Conservation (phyloP, 2,888 invertebrate genomes). For the Ectemnius continuus region DNA sequence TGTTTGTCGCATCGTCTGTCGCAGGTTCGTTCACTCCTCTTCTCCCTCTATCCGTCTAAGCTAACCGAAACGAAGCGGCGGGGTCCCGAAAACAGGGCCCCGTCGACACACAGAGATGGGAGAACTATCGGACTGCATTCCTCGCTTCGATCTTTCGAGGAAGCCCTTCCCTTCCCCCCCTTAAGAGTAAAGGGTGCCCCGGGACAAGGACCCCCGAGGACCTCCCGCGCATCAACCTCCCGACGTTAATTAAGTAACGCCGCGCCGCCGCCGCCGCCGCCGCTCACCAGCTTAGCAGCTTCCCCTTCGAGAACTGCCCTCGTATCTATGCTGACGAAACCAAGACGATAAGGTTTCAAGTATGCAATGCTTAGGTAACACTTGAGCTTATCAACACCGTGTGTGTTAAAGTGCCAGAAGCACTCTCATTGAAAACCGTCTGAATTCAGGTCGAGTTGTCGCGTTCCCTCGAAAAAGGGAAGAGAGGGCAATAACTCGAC, state of each 20-base stretch:
- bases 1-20: background rate
- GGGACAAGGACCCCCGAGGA: background rate
- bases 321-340: too few species aligned
- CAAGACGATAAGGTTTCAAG: too few species aligned
- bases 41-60: background rate
- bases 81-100: background rate
- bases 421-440: too few species aligned
- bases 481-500: too few species aligned
- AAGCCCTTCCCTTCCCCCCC: background rate
- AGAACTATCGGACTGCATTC: conserved; percentile 10
- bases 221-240: background rate
- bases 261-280: too few species aligned
- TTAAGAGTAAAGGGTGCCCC: background rate
- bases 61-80: conserved; percentile 7
- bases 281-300: too few species aligned
- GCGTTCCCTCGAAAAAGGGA: too few species aligned
- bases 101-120: background rate
- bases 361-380: too few species aligned
- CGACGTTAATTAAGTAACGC: background rate
- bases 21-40: background rate
- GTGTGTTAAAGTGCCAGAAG: too few species aligned
- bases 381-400: too few species aligned
- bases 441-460: too few species aligned
- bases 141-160: conserved; percentile 2
- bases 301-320: too few species aligned